Evolutionary conservation across 2,797 vertebrate species (phyloP).

Genomic region (Catostomus latipinnis): DNA sequence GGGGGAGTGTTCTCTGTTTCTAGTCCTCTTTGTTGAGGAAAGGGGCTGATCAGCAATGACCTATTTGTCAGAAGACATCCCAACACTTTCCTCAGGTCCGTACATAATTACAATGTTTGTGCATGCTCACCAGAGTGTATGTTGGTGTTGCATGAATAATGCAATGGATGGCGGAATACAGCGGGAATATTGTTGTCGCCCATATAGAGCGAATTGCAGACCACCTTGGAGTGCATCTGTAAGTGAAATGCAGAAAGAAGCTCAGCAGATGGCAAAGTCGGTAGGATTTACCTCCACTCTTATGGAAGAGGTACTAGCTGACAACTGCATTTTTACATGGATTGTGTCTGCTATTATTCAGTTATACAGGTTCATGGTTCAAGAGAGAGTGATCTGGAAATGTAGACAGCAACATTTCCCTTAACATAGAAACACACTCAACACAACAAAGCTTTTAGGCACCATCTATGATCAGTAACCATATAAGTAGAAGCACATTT

Average conservation of each 20-base stretch:
- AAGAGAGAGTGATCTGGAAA: slow-evolving; percentile 32
- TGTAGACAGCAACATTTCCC: slow-evolving; percentile 26
- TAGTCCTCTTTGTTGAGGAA: slow-evolving; percentile 36
- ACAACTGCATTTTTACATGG: slow-evolving; percentile 58
- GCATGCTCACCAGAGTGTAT: slow-evolving; percentile 38
- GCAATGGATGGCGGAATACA: slow-evolving; percentile 64
- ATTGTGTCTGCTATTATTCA: slow-evolving; percentile 44
- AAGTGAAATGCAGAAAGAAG: slow-evolving; percentile 47
- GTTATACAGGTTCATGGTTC: slow-evolving; percentile 27
- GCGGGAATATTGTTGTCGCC: slow-evolving; percentile 62
- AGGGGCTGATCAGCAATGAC: slow-evolving; percentile 64
- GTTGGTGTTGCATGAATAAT: slow-evolving; percentile 72
- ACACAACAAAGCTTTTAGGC: slow-evolving; percentile 55
- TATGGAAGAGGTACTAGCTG: slow-evolving; percentile 59
- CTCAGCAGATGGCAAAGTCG: slow-evolving; percentile 15
- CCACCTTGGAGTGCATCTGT: slow-evolving; percentile 41
- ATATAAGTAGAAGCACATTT: background rate
- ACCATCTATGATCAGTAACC: slow-evolving; percentile 24
- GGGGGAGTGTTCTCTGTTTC: slow-evolving; percentile 59
- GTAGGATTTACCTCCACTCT: slow-evolving; percentile 39
- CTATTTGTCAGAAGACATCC: slow-evolving; percentile 66
- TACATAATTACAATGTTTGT: slow-evolving; percentile 61
- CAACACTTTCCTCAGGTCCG: slow-evolving; percentile 52
- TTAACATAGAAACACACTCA: background rate
- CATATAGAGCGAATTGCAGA: slow-evolving; percentile 50